These are phyloP conservation scores for Chirona hameri DNA, from an alignment of 2,888 invertebrate species.

Conservation along the genomic window DNA sequence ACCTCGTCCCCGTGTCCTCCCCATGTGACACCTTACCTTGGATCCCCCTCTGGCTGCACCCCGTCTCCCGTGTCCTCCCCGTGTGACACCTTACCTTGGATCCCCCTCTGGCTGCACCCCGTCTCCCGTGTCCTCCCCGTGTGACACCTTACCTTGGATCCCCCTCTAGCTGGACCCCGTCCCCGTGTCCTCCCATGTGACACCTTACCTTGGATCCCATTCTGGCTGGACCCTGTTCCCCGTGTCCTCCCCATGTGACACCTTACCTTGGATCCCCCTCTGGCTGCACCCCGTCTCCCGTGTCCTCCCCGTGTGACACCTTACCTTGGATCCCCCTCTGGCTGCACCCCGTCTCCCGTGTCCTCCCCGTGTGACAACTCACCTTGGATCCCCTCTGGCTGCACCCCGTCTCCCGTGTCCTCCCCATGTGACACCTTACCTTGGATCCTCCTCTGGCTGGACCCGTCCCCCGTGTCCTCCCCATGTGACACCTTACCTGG, in stretches of 20 bases:
- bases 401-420: not conserved
- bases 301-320: not conserved
- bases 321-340: not conserved
- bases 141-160: not conserved
- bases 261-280: not conserved
- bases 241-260: not conserved
- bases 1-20: not conserved
- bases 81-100: not conserved
- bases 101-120: not conserved
- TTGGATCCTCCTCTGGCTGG: not conserved
- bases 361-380: not conserved
- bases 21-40: not conserved
- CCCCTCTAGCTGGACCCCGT: not conserved
- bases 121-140: not conserved
- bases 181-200: not conserved
- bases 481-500: not conserved
- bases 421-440: not conserved
- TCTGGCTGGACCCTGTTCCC: not conserved
- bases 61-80: not conserved
- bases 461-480: not conserved
- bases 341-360: not conserved
- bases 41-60: not conserved
- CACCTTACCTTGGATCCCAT: not conserved
- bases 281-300: not conserved
- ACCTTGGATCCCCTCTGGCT: not conserved